Conservation (phyloP, 2,113 vertebrate species). For the Trinectes maculatus region DNA sequence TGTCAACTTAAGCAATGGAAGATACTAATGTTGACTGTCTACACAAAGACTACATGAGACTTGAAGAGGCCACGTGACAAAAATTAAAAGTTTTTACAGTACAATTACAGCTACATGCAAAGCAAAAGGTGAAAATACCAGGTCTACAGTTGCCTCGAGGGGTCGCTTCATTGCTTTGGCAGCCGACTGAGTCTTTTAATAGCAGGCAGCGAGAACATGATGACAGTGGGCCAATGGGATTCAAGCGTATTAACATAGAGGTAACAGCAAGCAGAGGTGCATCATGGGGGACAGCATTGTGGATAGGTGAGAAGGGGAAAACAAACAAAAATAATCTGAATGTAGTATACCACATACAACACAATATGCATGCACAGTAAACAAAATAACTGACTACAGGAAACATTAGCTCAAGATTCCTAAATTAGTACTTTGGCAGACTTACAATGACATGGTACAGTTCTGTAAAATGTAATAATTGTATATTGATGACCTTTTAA, state of each 20-base stretch:
- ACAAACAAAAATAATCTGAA: slow-evolving; percentile 92
- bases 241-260: slow-evolving; percentile 99
- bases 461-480: slow-evolving; percentile 4
- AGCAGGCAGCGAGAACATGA: slow-evolving; percentile 99
- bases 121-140: slow-evolving; percentile 99
- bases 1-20: slow-evolving; percentile 46
- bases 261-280: slow-evolving; percentile 88
- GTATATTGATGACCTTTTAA: slow-evolving; percentile 13
- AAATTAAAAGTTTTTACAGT: slow-evolving; percentile 66
- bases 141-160: slow-evolving; percentile 99
- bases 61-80: slow-evolving; percentile 65
- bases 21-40: slow-evolving; percentile 62
- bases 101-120: slow-evolving; percentile 92
- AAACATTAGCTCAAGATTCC: slow-evolving; percentile 79
- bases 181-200: slow-evolving; percentile 99
- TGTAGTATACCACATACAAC: slow-evolving; percentile 97
- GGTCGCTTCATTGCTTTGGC: slow-evolving; percentile 99
- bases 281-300: slow-evolving; percentile 97
- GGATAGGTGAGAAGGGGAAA: slow-evolving; percentile 96
- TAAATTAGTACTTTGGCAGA: slow-evolving; percentile 88
- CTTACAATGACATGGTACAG: slow-evolving; percentile 16
- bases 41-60: slow-evolving; percentile 69
- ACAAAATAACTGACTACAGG: slow-evolving; percentile 88
- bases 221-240: slow-evolving; percentile 99
- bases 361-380: slow-evolving; percentile 92